These are phyloP conservation scores for Channa argus DNA, from an alignment of 2,113 vertebrate species.

Conservation along the genomic window DNA sequence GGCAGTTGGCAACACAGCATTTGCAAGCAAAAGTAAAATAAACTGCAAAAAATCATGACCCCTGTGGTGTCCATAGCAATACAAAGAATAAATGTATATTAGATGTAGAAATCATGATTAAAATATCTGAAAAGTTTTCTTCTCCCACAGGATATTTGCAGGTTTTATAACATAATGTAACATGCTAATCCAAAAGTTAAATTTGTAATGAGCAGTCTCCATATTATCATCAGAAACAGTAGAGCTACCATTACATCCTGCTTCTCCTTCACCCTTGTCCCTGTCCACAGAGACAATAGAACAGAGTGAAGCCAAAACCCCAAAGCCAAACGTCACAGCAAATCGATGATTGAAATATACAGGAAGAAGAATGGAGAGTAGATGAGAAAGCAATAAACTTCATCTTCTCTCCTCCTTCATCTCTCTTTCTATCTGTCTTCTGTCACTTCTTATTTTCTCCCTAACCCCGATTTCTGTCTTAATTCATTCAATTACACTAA, in stretches of 20 bases:
- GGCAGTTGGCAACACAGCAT: no score
- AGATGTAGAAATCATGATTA: no score
- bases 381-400: slow-evolving; percentile 16
- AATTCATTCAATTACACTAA: slow-evolving; percentile 40
- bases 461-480: background rate
- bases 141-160: slow-evolving; percentile 14
- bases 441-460: background rate
- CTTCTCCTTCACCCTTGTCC: slow-evolving; percentile 50
- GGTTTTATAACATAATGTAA: slow-evolving; percentile 40
- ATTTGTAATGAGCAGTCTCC: slow-evolving; percentile 26
- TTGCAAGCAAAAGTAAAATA: no score
- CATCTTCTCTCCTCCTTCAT: background rate
- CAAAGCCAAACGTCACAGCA: slow-evolving; percentile 20
- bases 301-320: slow-evolving; percentile 6
- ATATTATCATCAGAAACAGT: slow-evolving; percentile 34
- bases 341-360: slow-evolving; percentile 26
- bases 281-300: slow-evolving; percentile 23
- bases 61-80: no score
- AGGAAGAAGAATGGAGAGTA: background rate
- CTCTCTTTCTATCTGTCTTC: slow-evolving; percentile 1
- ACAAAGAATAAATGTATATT: no score
- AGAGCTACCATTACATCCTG: background rate
- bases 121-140: background rate
- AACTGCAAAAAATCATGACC: background rate
- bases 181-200: slow-evolving; percentile 43